Percentiles rank a stretch among this genome's conserved stretches.
These are phyloP conservation scores for Pseudopipra pipra DNA, from an alignment of 2,113 vertebrate genomes.

Conservation along the genomic window DNA sequence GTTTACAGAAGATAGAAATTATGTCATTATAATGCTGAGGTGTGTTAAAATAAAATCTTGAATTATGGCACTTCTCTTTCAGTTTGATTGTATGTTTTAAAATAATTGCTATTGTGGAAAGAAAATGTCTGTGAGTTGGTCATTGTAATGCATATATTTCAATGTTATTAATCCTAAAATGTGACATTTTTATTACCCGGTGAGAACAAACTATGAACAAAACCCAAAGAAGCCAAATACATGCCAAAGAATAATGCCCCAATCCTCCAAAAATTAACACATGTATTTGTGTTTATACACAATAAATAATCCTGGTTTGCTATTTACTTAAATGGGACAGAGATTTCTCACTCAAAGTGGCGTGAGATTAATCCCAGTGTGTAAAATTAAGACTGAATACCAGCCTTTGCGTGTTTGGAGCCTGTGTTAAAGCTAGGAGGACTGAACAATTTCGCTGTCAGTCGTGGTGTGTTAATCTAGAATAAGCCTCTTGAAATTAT, in stretches of 20 bases:
- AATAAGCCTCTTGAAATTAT: neutral
- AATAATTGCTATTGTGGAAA: neutral
- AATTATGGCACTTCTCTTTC: neutral
- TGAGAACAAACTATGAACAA: neutral
- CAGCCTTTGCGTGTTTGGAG: neutral
- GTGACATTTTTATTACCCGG: neutral
- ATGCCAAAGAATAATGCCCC: neutral
- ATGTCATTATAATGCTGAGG: neutral
- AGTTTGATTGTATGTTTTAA: neutral
- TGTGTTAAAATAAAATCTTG: slow-evolving; percentile 15
- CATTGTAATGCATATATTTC: neutral
- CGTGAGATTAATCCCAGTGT: neutral
- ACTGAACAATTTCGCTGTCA: neutral
- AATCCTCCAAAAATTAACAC: neutral
- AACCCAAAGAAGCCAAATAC: neutral
- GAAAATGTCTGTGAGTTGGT: neutral
- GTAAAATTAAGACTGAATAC: neutral
- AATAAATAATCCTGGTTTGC: neutral
- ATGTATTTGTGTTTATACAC: neutral
- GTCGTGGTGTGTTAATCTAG: neutral
- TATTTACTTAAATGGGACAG: neutral
- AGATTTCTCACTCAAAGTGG: neutral
- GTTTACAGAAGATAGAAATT: slow-evolving; percentile 10
- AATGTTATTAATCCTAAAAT: neutral
- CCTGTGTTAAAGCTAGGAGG: neutral